Base-by-base conservation (phyloP, 2,888 invertebrate genomes). In the Eristalis intricaria region DNA sequence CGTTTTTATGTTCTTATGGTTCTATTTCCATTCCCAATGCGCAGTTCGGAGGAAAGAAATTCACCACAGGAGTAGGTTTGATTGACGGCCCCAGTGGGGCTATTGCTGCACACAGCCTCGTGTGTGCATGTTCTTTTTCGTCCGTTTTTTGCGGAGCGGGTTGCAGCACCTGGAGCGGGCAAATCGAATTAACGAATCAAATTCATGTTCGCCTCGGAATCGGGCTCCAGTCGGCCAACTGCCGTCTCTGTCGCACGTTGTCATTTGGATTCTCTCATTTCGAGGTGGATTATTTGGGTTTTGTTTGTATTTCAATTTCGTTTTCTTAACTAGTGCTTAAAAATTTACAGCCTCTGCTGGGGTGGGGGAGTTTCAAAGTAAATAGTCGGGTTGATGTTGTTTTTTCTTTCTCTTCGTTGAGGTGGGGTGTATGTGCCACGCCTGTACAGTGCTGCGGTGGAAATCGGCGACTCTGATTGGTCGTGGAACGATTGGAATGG, bases 181-280 rank as follows among this genome's bases (percentile, higher is more conserved):
- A 86, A 86, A 82, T 75, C 61, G 65, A 83, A 86, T 86, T 79
- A 86, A 79, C 86, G 83, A 86, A 86, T 86, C 78, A 71, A 70
- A 79, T 78, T 74, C 78, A 60, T 77, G 82, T 80, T 84, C 71
- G 15, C 70, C 50, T 61, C 70, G 56, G 68, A 71, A 80, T 40
- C 43, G 60, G 69, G 65, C 60, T 74, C 71, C 50, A 66, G 60
- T 29, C 19, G 15, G 10, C 15, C 32, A 22, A 5, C 19, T 60
- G 69, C 78, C 43, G 26, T 86, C 86, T 75, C 77, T 73, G 64
- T 84, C 79, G 63, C 79, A 70, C 75, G 40, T 56, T 86, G 75
- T 83, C 83, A 82, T 78, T 75, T 66, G 63, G 35, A 66, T 56
- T 79, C 65, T 78, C 64, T 23, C 77, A 86, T 82, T 78, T 77